Evolutionary conservation across 2,888 invertebrate genomes (phyloP).

Genomic region (Chromoteleia sp.): DNA sequence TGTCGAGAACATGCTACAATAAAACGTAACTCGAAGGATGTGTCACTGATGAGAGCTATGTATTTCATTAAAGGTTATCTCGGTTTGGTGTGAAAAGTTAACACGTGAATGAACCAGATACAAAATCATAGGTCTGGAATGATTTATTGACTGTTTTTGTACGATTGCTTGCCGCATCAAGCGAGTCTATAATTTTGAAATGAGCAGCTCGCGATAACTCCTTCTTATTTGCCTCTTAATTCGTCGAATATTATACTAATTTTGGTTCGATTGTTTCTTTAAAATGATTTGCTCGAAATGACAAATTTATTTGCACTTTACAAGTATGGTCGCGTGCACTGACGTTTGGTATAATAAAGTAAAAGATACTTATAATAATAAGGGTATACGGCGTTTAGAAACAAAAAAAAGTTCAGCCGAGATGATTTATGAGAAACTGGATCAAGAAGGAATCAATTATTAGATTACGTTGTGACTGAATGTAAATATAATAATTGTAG

Average conservation of each 20-base stretch:
- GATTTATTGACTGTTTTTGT: slow-evolving; percentile 65
- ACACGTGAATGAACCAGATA: slow-evolving; percentile 36
- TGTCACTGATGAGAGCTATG: slow-evolving; percentile 24
- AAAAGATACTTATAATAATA: slow-evolving; percentile 26
- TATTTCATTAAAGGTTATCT: slow-evolving; percentile 61
- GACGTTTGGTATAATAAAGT: slow-evolving; percentile 3
- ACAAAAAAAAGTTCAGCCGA: neutral
- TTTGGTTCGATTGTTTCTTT: neutral
- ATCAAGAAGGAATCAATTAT: slow-evolving; percentile 72
- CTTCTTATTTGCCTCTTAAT: neutral
- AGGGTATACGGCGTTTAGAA: slow-evolving; percentile 8
- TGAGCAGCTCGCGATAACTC: neutral
- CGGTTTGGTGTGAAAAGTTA: slow-evolving; percentile 54
- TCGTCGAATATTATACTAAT: neutral
- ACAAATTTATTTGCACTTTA: slow-evolving; percentile 8
- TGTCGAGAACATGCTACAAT: slow-evolving; percentile 39
- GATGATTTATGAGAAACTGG: slow-evolving; percentile 66
- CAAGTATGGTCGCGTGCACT: neutral
- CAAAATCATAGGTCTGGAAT: slow-evolving; percentile 46
- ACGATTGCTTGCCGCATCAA: neutral
- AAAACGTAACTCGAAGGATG: slow-evolving; percentile 42
- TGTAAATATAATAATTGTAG: slow-evolving; percentile 83
- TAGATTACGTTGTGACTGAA: slow-evolving; percentile 79
- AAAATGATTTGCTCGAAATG: no score
- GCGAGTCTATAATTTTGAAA: slow-evolving; percentile 57